Evolutionary conservation across 2,888 invertebrate genomes (phyloP).

Genomic region (Sericinus montela): DNA sequence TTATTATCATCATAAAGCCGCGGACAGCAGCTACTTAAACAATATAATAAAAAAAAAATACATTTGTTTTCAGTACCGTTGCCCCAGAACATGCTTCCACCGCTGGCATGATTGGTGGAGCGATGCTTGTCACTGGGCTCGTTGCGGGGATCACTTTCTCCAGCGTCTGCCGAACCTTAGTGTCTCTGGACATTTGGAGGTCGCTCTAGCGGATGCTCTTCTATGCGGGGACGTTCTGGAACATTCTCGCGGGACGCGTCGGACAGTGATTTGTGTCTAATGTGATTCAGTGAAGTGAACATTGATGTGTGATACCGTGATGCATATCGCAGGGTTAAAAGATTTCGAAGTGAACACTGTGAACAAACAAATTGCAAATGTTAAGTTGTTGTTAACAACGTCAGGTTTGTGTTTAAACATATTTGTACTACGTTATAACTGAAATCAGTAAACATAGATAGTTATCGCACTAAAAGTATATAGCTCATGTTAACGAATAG

Average conservation of each 20-base stretch:
- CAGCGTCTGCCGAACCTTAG: constrained; percentile 83
- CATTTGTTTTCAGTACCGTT: constrained; percentile 81
- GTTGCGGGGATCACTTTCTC: constrained; percentile 89
- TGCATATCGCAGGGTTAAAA: not conserved
- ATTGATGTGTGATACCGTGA: not conserved
- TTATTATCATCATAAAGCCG: too few species aligned
- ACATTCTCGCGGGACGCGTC: constrained; percentile 31
- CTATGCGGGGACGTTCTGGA: constrained; percentile 43
- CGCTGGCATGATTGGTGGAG: constrained; percentile 98
- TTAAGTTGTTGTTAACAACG: not conserved
- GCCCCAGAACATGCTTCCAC: constrained; percentile 89
- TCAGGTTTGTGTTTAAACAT: too few species aligned
- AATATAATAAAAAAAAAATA: too few species aligned
- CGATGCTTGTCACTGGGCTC: constrained; percentile 94
- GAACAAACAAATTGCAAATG: not conserved
- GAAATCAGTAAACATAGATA: too few species aligned
- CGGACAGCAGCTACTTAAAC: too few species aligned
- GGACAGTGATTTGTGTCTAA: constrained; percentile 24
- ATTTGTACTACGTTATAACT: too few species aligned
- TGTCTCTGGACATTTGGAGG: constrained; percentile 44
- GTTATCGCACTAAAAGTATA: too few species aligned
- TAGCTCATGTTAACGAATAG: too few species aligned
- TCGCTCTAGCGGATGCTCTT: constrained; percentile 49
- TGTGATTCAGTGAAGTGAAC: constrained; percentile 7
- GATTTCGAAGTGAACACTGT: not conserved